These are phyloP conservation scores for Anarhynchus alexandrinus DNA, from an alignment of 2,113 vertebrate genomes.

Conservation along the genomic window DNA sequence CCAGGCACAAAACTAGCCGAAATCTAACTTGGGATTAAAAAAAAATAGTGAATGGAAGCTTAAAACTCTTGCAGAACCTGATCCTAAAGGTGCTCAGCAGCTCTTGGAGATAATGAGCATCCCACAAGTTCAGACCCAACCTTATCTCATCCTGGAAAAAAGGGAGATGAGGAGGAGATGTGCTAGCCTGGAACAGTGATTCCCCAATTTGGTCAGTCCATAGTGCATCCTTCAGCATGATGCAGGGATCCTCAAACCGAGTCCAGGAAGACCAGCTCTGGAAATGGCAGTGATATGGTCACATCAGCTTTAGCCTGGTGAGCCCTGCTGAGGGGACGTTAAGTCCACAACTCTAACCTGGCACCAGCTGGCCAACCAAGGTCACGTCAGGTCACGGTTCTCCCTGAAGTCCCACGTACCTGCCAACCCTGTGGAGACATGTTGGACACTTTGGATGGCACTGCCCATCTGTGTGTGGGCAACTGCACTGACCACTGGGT, in stretches of 20 bases:
- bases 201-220: not conserved
- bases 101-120: not conserved
- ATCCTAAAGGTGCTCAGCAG: not conserved
- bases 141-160: not conserved
- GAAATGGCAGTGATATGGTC: not conserved
- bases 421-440: not conserved
- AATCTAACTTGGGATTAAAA: not conserved
- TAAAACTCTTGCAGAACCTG: not conserved
- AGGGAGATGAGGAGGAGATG: not conserved
- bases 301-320: not conserved
- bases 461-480: accelerated
- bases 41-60: not conserved
- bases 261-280: not conserved
- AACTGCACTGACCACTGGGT: accelerated
- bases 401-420: accelerated
- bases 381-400: accelerated
- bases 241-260: not conserved
- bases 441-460: not conserved
- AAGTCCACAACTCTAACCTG: not conserved
- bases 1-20: not conserved
- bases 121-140: not conserved
- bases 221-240: not conserved
- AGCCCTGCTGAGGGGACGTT: not conserved
- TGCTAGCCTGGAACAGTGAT: not conserved
- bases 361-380: not conserved